A percentile compares a stretch with the other conserved stretches of the same genome.
Conservation (phyloP, 2,888 invertebrate genomes). For the Calliphora vomitoria region DNA sequence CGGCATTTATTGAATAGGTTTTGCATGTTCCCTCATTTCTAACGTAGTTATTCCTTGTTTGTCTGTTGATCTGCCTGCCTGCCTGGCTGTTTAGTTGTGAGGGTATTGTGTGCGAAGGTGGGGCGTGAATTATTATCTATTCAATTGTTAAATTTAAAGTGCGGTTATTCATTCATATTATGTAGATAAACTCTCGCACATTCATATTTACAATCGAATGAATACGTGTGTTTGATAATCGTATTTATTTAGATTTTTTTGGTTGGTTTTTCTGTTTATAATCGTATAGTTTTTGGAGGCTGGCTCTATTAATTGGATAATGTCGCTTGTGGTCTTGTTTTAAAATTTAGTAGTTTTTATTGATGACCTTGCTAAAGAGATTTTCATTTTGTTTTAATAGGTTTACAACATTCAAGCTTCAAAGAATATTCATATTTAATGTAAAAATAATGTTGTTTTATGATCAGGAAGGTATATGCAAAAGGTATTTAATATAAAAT, state of each 20-base stretch:
- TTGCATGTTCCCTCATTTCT: constrained; percentile 34
- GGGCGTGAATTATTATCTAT: constrained; percentile 84
- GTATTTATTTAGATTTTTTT: constrained; percentile 20
- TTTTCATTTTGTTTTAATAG: neutral
- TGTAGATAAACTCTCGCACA: constrained; percentile 1
- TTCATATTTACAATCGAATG: constrained; percentile 5
- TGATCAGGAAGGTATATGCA: neutral
- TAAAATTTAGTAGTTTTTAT: constrained; percentile 71
- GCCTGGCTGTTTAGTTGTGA: constrained; percentile 43
- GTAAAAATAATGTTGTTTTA: neutral
- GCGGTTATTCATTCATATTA: constrained; percentile 64
- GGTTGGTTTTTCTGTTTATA: constrained; percentile 47
- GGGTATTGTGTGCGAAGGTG: constrained; percentile 77
- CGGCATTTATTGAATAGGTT: constrained; percentile 44
- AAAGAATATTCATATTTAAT: neutral
- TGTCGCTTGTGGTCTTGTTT: constrained; percentile 75
- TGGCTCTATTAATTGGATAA: constrained; percentile 80
- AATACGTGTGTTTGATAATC: constrained; percentile 49
- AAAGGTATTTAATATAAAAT: neutral
- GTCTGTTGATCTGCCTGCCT: constrained; percentile 25
- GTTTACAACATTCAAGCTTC: too few species aligned
- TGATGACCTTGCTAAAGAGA: constrained; percentile 68
- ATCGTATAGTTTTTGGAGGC: constrained; percentile 70
- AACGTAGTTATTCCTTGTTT: constrained; percentile 7
- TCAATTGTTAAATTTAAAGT: constrained; percentile 80